These are phyloP conservation scores for Bruchidius siliquastri DNA, from an alignment of 2,888 invertebrate genomes.

Conservation along the genomic window DNA sequence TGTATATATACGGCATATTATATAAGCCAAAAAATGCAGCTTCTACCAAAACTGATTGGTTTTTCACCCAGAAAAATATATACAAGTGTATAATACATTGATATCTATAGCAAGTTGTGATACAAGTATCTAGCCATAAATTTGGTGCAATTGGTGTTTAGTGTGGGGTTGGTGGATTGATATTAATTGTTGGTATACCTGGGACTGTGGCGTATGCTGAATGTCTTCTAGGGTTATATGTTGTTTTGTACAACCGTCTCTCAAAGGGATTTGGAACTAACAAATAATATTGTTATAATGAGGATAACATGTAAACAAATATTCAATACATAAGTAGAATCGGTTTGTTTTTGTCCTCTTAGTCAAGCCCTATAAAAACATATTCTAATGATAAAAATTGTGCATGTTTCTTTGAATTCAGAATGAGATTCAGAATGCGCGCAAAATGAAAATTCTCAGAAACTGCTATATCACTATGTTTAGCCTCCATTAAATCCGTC, in stretches of 20 bases:
- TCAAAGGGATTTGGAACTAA: constrained; percentile 50
- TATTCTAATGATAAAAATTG: too few species aligned
- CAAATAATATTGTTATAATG: constrained; percentile 23
- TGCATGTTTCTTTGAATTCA: too few species aligned
- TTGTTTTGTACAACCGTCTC: constrained; percentile 45
- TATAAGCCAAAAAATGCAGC: too few species aligned
- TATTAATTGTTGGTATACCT: constrained; percentile 28
- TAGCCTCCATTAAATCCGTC: too few species aligned
- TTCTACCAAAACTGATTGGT: too few species aligned
- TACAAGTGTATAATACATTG: too few species aligned
- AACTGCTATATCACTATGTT: too few species aligned
- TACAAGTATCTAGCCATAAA: not conserved
- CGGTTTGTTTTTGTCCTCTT: not conserved
- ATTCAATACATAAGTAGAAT: not conserved
- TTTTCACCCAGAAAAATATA: too few species aligned
- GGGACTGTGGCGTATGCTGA: constrained; percentile 48
- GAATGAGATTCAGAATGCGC: too few species aligned
- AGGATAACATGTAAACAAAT: not conserved
- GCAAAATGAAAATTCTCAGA: too few species aligned
- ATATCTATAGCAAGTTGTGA: not conserved
- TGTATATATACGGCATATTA: too few species aligned
- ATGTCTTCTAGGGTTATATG: constrained; percentile 48
- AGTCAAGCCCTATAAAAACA: too few species aligned
- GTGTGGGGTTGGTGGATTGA: not conserved
- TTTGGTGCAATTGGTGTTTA: not conserved